Evolutionary conservation across 1,140 invertebrate genomes (phyloP).

Genomic region (Cardiocondyla obscurior): DNA sequence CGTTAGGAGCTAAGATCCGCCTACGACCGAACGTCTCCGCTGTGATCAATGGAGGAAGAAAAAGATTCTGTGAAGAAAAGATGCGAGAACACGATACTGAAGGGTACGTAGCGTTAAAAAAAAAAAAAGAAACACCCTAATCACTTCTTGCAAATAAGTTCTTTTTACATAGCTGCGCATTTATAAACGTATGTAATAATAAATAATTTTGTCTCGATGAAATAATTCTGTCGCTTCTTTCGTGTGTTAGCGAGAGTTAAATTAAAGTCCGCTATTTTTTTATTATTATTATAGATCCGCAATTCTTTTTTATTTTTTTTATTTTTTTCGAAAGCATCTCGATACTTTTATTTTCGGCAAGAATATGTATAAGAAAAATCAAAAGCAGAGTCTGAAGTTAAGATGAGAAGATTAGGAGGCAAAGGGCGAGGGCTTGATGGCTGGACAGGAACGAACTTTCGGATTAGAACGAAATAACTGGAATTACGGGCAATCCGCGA

Average conservation of each 20-base stretch:
- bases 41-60: conserved; percentile 21
- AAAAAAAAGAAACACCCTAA: too few species aligned
- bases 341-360: not conserved
- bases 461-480: conserved; percentile 74
- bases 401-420: conserved; percentile 40
- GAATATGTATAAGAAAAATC: not conserved
- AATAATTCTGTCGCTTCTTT: not conserved
- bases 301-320: too few species aligned
- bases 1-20: conserved; percentile 75
- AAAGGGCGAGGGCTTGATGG: conserved; percentile 51
- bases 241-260: not conserved
- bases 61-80: conserved; percentile 44
- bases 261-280: not conserved
- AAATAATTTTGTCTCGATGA: not conserved
- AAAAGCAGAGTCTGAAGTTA: conserved; percentile 3
- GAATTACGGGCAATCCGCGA: conserved; percentile 75
- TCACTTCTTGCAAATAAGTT: not conserved
- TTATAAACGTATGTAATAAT: not conserved
- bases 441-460: conserved; percentile 68
- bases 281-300: not conserved
- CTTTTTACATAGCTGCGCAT: not conserved
- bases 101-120: not conserved
- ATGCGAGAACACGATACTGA: conserved; percentile 26
- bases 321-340: not conserved
- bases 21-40: conserved; percentile 74